These are phyloP conservation scores for Peromyscus melanophrys DNA, from an alignment of 2,797 vertebrate species.

Conservation along the genomic window DNA sequence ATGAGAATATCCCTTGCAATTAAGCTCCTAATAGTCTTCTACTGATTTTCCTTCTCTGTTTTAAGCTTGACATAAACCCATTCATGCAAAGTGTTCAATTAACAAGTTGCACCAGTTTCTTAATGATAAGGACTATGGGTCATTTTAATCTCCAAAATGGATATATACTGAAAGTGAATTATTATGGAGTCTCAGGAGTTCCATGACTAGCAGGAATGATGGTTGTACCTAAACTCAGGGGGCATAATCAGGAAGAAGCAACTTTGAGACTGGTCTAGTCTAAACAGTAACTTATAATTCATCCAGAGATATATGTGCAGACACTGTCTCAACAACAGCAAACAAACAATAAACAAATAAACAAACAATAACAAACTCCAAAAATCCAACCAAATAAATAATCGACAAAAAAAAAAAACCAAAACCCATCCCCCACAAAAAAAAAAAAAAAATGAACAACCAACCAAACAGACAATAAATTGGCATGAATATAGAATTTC, in stretches of 20 bases:
- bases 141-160: constrained; percentile 3
- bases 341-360: neutral
- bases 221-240: neutral
- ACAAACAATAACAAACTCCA: neutral
- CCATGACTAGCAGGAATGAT: neutral
- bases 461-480: neutral
- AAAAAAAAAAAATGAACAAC: no score
- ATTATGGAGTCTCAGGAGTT: neutral
- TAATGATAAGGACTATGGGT: neutral
- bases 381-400: neutral
- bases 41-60: neutral
- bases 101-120: neutral
- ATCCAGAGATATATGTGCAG: neutral
- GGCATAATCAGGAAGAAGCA: neutral
- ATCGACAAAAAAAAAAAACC: neutral
- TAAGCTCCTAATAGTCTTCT: neutral
- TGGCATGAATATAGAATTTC: neutral
- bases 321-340: neutral
- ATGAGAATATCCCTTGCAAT: neutral
- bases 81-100: neutral
- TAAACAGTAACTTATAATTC: neutral
- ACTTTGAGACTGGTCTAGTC: neutral
- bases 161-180: neutral
- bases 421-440: no score
- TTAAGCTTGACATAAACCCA: neutral